These are phyloP conservation scores for Megaleporinus macrocephalus DNA, from an alignment of 2,113 vertebrate species.

Conservation along the genomic window DNA sequence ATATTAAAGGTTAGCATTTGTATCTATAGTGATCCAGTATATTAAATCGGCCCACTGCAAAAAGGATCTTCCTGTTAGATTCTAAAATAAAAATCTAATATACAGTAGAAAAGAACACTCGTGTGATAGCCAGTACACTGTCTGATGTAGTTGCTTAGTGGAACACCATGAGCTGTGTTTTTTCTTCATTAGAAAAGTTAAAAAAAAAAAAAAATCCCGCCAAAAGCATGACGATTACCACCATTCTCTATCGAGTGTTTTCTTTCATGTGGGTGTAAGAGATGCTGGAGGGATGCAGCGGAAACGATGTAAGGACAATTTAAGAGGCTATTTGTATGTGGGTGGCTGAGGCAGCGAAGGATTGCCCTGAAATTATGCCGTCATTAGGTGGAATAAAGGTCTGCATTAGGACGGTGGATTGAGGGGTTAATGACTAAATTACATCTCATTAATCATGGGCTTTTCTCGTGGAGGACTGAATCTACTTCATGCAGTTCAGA, in stretches of 20 bases:
- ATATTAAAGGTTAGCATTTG: too few species aligned
- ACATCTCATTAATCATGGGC: slow-evolving; percentile 47
- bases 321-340: slow-evolving; percentile 39
- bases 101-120: background rate
- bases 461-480: slow-evolving; percentile 14
- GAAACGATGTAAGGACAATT: slow-evolving; percentile 31
- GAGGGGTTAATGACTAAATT: slow-evolving; percentile 52
- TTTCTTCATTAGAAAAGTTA: slow-evolving; percentile 36
- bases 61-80: too few species aligned
- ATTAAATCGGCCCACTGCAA: too few species aligned
- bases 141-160: slow-evolving; percentile 8
- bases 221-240: slow-evolving; percentile 13
- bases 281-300: slow-evolving; percentile 4
- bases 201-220: slow-evolving; percentile 9
- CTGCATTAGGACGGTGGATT: slow-evolving; percentile 34
- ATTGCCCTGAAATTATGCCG: slow-evolving; percentile 34
- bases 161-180: background rate
- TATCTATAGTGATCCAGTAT: too few species aligned
- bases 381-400: slow-evolving; percentile 48
- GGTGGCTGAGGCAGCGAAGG: slow-evolving; percentile 28
- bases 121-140: background rate
- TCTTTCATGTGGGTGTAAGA: slow-evolving; percentile 37
- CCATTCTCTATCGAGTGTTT: slow-evolving; percentile 28
- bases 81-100: background rate
- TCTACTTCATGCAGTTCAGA: slow-evolving; percentile 7